Conservation (phyloP, 1,140 invertebrate genomes). For the Drosophila setifemur region DNA sequence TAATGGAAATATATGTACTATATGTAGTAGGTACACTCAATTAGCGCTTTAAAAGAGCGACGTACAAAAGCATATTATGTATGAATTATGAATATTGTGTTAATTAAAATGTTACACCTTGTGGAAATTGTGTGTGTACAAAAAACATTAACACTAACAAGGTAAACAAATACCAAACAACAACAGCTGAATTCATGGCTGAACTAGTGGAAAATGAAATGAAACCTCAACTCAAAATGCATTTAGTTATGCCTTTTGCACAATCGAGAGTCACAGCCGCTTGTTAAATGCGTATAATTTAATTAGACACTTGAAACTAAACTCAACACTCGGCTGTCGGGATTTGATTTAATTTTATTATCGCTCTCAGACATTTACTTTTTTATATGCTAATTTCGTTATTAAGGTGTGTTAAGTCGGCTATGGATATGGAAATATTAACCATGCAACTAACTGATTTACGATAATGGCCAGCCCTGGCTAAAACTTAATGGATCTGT, state of each 20-base stretch:
- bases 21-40: too few species aligned
- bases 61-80: conserved; percentile 36
- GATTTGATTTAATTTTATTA: conserved; percentile 51
- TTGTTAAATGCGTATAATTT: conserved; percentile 74
- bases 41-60: conserved; percentile 40
- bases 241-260: conserved; percentile 76
- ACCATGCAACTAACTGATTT: not conserved
- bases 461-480: too few species aligned
- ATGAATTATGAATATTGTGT: conserved; percentile 66
- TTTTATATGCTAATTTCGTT: conserved; percentile 48
- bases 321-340: conserved; percentile 47
- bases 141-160: conserved; percentile 38
- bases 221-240: conserved; percentile 33
- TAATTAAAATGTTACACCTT: conserved; percentile 80
- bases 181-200: conserved; percentile 33
- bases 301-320: conserved; percentile 75
- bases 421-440: not conserved
- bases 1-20: too few species aligned
- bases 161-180: conserved; percentile 29
- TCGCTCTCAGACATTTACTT: conserved; percentile 19
- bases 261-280: conserved; percentile 69
- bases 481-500: not conserved
- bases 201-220: conserved; percentile 40
- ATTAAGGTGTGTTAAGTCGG: conserved; percentile 21
- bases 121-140: conserved; percentile 56